A percentile compares a stretch with the other conserved stretches of the same genome.
Conservation (phyloP, 2,113 vertebrate genomes). For the Ammodytes marinus region DNA sequence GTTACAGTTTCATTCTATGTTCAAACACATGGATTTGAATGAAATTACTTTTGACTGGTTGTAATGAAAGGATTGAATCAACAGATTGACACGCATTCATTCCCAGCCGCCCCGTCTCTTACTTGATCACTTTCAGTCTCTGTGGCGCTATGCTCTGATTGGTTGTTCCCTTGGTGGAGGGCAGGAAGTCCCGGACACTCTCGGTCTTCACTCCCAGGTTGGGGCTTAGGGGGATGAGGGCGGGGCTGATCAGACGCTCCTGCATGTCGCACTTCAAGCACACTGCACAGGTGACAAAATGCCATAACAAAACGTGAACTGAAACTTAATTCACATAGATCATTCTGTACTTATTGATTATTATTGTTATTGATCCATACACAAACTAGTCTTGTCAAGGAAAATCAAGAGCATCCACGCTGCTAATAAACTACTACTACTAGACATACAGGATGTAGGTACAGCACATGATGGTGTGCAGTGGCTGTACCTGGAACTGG, state of each 20-base stretch:
- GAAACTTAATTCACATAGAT: neutral
- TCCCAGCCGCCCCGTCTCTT: conserved; percentile 35
- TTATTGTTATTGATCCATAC: neutral
- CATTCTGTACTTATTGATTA: no score
- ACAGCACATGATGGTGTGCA: neutral
- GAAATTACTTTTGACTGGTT: neutral
- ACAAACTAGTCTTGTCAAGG: neutral
- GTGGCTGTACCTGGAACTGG: conserved; percentile 47
- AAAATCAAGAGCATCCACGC: no score
- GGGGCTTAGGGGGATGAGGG: conserved; percentile 83
- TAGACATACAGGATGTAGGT: neutral
- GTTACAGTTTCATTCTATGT: no score
- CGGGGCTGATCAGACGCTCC: conserved; percentile 92
- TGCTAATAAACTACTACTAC: neutral
- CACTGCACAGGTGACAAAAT: conserved; percentile 76
- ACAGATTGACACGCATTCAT: neutral
- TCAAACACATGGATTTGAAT: neutral
- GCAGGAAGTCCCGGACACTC: conserved; percentile 77
- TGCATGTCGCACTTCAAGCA: conserved; percentile 95
- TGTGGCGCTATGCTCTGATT: conserved; percentile 75
- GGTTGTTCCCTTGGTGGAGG: conserved; percentile 79
- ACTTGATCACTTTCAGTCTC: conserved; percentile 89
- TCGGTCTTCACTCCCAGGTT: conserved; percentile 83
- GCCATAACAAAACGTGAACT: neutral
- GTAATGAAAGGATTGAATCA: neutral